These are phyloP conservation scores for Oryzias javanicus DNA, from an alignment of 2,113 vertebrate genomes.

Conservation along the genomic window DNA sequence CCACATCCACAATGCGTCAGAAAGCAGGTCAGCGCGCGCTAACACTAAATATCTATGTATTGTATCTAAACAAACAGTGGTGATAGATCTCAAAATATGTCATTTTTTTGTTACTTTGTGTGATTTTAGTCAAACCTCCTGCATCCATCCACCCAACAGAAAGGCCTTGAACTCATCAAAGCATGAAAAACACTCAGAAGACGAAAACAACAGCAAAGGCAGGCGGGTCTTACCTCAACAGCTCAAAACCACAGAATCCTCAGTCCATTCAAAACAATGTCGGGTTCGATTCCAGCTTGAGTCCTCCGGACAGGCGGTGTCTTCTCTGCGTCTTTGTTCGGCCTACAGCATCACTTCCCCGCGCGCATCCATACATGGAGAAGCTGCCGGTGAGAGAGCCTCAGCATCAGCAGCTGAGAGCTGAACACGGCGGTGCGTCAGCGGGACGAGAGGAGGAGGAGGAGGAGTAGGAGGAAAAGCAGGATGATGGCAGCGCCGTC, in stretches of 20 bases:
- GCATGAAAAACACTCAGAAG: conserved; percentile 8
- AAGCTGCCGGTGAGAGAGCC: conserved; percentile 40
- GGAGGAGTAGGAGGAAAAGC: conserved; percentile 22
- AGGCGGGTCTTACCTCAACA: conserved; percentile 56
- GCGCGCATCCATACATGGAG: conserved; percentile 63
- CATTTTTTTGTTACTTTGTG: too few relatives aligned
- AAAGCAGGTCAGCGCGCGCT: conserved; percentile 30
- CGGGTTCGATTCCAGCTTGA: conserved; percentile 17
- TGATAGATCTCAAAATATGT: not conserved
- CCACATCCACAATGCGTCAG: conserved; percentile 55
- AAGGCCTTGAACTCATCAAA: conserved; percentile 25
- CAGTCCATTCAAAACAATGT: conserved; percentile 48
- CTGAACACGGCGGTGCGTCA: conserved; percentile 64
- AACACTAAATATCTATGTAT: too few relatives aligned
- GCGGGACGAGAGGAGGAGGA: conserved; percentile 6
- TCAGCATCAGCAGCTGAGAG: conserved; percentile 44
- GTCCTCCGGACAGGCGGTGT: conserved; percentile 19
- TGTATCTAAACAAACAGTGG: not conserved
- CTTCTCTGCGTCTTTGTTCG: conserved; percentile 33
- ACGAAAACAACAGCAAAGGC: conserved; percentile 1
- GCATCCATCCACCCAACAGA: not conserved
- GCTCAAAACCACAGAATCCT: conserved; percentile 43
- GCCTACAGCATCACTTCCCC: conserved; percentile 62
- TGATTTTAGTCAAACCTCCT: not conserved
- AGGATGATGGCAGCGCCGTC: conserved; percentile 37